Conservation (phyloP, 2,113 vertebrate species). For the Edolisoma coerulescens region DNA sequence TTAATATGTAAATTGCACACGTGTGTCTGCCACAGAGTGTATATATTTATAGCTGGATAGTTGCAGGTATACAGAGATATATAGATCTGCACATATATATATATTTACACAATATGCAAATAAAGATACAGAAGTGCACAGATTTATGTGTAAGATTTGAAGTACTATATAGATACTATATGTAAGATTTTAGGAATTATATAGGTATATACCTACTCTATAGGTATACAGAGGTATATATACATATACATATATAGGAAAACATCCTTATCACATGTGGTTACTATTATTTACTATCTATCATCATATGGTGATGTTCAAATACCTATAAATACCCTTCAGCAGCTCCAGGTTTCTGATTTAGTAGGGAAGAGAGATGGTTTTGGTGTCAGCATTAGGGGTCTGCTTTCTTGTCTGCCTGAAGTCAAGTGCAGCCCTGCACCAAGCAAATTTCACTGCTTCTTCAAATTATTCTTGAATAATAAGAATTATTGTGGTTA, state of each 20-base stretch:
- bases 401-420: neutral
- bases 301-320: neutral
- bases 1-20: neutral
- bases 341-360: neutral
- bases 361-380: neutral
- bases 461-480: neutral
- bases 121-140: neutral
- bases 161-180: neutral
- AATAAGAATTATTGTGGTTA: neutral
- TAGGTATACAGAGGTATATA: neutral
- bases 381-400: neutral
- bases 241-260: neutral
- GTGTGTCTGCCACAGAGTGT: neutral
- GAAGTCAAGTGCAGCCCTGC: neutral
- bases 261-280: fast-evolving
- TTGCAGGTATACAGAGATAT: neutral
- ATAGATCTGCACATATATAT: neutral
- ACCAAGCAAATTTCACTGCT: neutral
- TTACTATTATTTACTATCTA: neutral
- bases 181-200: neutral
- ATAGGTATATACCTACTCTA: neutral
- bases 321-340: neutral
- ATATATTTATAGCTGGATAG: neutral
- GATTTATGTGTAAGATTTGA: neutral
- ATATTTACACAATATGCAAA: neutral